Evolutionary conservation across 2,797 vertebrate species (phyloP), one percentile per base, ranked within the genome.

Genomic region (Syngnathus rostellatus): DNA sequence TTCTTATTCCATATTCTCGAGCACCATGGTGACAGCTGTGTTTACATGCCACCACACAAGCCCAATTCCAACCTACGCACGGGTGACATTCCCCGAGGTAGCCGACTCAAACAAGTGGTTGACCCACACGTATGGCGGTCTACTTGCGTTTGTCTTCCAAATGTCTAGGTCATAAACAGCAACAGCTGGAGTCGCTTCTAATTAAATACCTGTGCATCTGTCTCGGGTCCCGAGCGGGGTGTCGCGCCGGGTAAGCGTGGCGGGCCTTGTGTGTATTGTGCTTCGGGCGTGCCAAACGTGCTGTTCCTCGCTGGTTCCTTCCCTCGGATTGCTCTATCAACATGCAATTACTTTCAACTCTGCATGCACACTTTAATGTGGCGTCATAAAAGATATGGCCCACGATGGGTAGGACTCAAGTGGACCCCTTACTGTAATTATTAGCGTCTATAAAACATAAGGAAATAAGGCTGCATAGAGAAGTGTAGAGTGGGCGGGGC

Each of bases 121-220:
- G 77, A 78, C 75, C 76, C 74, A 67, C 67, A 65, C 57, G 19
- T 66, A 62, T 53, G 41, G 25, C 54, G 46, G 5, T 71, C 58
- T 68, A 16, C 70, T 65, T n/a, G 37, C 65, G 37, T 84, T 87
- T 82, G 73, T 76, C 81, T 66, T 68, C 57, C 66, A 77, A 83
- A 77, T 75, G 76, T 81, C 79, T 64, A 41, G 51, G 73, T 83
- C 87, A 87, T 86, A 85, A 87, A 85, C 79, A 85, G 77, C 75
- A 86, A 85, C 89, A 90, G 85, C 85, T 89, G 89, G 75, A 79
- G 80, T 84, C 87, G 75, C 67, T 75, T 61, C 83, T 87, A 88
- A 89, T 90, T 87, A 88, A 76, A 82, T 81, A 87, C 82, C 81
- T 83, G 85, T 80, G 72, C 87, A 88, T 87, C 86, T 89, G 87